Evolutionary conservation across 2,888 invertebrate species (phyloP), one percentile per base, ranked within the genome.

Genomic region (Taphrorychus bicolor): DNA sequence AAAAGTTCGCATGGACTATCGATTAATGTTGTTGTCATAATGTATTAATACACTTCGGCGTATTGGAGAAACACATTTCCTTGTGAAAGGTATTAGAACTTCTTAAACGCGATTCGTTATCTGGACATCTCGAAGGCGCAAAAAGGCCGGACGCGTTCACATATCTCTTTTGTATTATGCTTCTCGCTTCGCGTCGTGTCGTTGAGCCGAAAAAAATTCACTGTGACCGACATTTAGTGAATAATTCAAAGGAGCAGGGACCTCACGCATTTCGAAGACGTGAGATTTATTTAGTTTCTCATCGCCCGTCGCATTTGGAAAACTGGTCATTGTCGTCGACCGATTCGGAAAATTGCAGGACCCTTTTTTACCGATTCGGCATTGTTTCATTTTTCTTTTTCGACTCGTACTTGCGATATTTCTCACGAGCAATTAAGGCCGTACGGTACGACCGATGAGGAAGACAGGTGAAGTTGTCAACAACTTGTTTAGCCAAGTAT

Each of bases 201-300:
- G 19, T 52, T 19, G 19, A 17, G 23, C n/a, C 14, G 45, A 52
- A 59, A 64, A 64, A 64, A 65, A 58, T n/a, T 45, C 23, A 54
- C 32, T 3, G 22, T 66, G 59, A 60, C 59, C 66, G 66, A 66
- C 56, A 66, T 60, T 56, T 59, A 45, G 66, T 66, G 59, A 66
- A 66, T 66, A 66, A 66, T 66, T 66, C 66, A 60, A 52, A 61
- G 52, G 62, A 62, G 60, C 57, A 53, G 42, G 60, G 78, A 80
- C 81, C 80, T 78, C 80, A 80, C 79, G 78, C 79, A 77, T 77
- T 76, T 73, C 73, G 53, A 66, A 76, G 66, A 71, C 66, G 73
- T 73, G 79, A 78, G 79, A 80, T 80, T 80, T 79, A 80, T 79
- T 78, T 76, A 70, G 76, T 74, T 76, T 74, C 75, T 76, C 78